These are phyloP conservation scores for Phataginus tetradactyla DNA, from an alignment of 2,797 vertebrate species.

Conservation along the genomic window DNA sequence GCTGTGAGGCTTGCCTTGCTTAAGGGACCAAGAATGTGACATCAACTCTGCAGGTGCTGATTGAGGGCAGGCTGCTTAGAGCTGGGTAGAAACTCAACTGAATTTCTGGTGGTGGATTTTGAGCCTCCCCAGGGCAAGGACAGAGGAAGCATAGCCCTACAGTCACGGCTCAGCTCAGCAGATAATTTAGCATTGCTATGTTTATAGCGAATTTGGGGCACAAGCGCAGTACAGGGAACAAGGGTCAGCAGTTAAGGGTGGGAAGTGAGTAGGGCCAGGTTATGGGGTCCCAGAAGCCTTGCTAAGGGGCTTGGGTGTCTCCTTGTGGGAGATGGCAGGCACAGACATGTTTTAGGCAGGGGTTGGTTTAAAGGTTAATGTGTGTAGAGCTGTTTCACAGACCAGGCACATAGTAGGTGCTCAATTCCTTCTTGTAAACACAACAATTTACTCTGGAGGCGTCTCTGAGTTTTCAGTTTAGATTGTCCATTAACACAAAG, in stretches of 20 bases:
- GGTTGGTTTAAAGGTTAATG: not conserved
- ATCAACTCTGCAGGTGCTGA: accelerated
- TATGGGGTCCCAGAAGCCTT: accelerated
- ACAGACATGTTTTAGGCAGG: accelerated
- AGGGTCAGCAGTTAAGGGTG: not conserved
- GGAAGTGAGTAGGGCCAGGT: not conserved
- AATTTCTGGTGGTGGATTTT: not conserved
- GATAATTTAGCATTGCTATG: accelerated
- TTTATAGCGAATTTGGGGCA: not conserved
- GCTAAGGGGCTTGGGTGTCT: not conserved
- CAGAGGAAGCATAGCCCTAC: not conserved
- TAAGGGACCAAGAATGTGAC: accelerated
- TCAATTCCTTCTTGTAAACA: not conserved
- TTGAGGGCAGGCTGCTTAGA: not conserved
- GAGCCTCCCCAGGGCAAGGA: not conserved
- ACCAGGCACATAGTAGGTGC: not conserved
- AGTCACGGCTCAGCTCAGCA: accelerated
- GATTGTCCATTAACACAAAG: conserved; percentile 54
- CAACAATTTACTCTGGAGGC: not conserved
- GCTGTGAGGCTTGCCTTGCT: accelerated
- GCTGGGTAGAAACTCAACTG: not conserved
- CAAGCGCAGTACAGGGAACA: too few relatives aligned
- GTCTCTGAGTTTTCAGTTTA: not conserved
- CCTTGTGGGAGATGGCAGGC: not conserved
- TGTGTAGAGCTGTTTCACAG: accelerated